Evolutionary conservation across 1,140 invertebrate genomes (phyloP), one percentile per base, ranked within the genome.

Genomic region (Aphidius gifuensis): DNA sequence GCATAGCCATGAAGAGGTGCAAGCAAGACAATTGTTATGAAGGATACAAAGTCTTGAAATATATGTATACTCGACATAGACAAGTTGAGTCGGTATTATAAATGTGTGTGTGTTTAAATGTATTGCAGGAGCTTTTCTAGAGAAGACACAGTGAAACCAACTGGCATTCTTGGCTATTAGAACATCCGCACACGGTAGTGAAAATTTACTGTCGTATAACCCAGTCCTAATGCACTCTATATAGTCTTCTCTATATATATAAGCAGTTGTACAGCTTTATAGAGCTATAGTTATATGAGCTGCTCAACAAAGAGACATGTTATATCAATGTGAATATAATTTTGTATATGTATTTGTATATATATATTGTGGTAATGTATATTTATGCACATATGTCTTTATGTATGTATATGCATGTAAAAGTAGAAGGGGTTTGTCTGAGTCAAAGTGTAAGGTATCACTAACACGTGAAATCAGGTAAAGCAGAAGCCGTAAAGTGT

Each of bases 201-300:
- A 80, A 80, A 80, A 80, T 80, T 80, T 80, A 80, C 77, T 76
- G 77, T 79, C 77, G 77, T 79, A 78, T 32, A 62, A 80, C 77
- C 78, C 75, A 75, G 74, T 80, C 76, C 75, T 80, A 79, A 79
- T 80, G 75, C 76, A 80, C 74, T 78, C 65, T 47, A 5, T n/a
- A 40, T 53, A 61, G 46, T 48, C 48, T 48, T 58, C 23, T 32
- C 2, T 32, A 32, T 1, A 23, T 23, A 1, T 23, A 23, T 23
- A 23, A 23, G 23, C 1, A 32, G 2, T 32, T 32, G 23, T 32
- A 32, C 23, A 32, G 23, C 23, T 32, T 32, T 32, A 32, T 32
- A 32, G 23, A 32, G 23, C 23, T 32, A 32, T 2, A 32, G 1
- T 32, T 23, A 3, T 23, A 23, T 23, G 23, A 23, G 23, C 23